Base-by-base conservation (phyloP, 2,113 vertebrate species). In the Notothenia coriiceps region DNA sequence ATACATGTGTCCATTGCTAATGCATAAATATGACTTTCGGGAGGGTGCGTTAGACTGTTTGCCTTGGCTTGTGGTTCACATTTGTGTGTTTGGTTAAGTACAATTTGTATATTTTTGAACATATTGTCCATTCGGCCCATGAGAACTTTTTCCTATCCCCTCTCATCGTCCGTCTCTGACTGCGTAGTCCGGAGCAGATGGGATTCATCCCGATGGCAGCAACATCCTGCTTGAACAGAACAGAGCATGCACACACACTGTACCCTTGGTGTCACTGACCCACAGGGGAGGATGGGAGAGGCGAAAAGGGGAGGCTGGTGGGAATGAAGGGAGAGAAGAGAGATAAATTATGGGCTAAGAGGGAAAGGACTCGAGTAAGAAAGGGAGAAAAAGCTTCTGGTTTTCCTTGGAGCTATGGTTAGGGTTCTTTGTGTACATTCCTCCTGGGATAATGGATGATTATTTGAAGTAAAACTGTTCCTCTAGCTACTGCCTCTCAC, bases 141-240 rank as follows among this genome's bases (percentile, higher is more conserved):
- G 69, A 74, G 74, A 71, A 52, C 35, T 71, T 82, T 70, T 85
- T 85, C 86, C 85, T 74, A 67, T 86, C 86, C 67, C 56, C 57
- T 72, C 79, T 86, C 55, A 68, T 74, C 74, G 74, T 76, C 60
- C 9, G 40, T 72, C 60, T 78, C 60, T 77, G 33, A 72, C 74
- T 50, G 8, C 59, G 61, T 49, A 67, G 51, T 86, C 25, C 0
- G 17, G 5, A 89, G 84, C 92, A 92, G 90, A 93, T 94, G 92
- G 90, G 79, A 90, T 82, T 89, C 79, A 75, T 94, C 87, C 57
- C 46, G 46, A 76, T 91, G 86, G 88, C 87, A 86, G 90, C 81
- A 87, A 92, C 91, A 88, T 94, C 91, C 90, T 92, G 89, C 88
- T 88, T 88, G 56, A 78, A 77, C 54, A 77, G 67, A 71, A 67